These are phyloP conservation scores for Doryteuthis pealeii DNA, from an alignment of 1,140 invertebrate genomes.

Conservation along the genomic window DNA sequence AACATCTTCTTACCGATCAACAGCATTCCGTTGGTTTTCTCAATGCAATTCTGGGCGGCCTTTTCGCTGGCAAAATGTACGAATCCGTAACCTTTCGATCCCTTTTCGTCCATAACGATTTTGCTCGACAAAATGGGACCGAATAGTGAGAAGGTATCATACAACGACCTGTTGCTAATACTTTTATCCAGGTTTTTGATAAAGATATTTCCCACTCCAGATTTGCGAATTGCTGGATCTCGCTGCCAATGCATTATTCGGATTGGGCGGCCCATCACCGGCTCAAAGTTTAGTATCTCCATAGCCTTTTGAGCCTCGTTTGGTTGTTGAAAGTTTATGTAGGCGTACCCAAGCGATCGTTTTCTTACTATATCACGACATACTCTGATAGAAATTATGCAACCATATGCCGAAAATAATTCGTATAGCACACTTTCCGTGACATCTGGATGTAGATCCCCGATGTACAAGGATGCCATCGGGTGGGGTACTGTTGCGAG, in stretches of 20 bases:
- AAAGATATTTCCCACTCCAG: slow-evolving; percentile 97
- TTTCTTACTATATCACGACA: background rate
- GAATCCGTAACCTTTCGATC: slow-evolving; percentile 89
- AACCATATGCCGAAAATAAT: background rate
- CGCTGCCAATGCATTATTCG: slow-evolving; percentile 99
- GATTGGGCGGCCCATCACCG: slow-evolving; percentile 92
- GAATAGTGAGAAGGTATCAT: slow-evolving; percentile 98
- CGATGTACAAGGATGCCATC: background rate
- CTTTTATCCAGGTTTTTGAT: slow-evolving; percentile 97
- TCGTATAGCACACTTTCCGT: background rate
- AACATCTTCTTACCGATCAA: background rate
- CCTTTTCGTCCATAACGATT: slow-evolving; percentile 52
- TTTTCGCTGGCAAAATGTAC: background rate
- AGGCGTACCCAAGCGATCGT: background rate
- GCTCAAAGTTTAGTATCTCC: slow-evolving; percentile 99
- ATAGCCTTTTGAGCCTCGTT: slow-evolving; percentile 84
- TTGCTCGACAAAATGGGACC: slow-evolving; percentile 98
- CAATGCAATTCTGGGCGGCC: background rate
- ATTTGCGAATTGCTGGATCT: slow-evolving; percentile 84
- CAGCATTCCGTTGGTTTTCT: background rate
- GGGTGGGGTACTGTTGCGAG: background rate
- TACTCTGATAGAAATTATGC: background rate
- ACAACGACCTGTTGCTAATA: slow-evolving; percentile 99
- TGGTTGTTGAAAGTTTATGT: background rate
- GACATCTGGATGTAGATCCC: background rate